Percentiles rank a stretch among this genome's conserved stretches.
Evolutionary conservation across 2,888 invertebrate species (phyloP).

Genomic region (Hymenopus coronatus): DNA sequence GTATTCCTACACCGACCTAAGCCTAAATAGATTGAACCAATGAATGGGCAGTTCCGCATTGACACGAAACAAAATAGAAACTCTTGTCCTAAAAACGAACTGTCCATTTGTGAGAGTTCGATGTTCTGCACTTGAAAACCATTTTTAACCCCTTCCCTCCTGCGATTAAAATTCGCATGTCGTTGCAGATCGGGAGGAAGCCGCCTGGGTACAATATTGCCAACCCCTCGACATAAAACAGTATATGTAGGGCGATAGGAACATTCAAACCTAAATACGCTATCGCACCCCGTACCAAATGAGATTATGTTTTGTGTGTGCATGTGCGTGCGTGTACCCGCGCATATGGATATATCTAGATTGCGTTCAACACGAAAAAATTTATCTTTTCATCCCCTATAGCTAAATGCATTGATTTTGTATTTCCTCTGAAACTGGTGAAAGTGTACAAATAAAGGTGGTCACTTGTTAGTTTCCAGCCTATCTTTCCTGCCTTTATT

Average conservation of each 20-base stretch:
- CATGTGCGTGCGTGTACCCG: background rate
- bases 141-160: background rate
- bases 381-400: background rate
- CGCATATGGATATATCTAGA: background rate
- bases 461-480: background rate
- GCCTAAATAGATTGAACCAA: background rate
- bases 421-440: background rate
- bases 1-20: no score
- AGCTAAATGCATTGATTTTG: background rate
- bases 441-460: background rate
- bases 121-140: background rate
- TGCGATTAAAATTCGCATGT: constrained; percentile 7
- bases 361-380: background rate
- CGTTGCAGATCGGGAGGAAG: background rate
- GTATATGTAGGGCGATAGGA: background rate
- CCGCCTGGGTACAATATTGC: background rate
- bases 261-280: background rate
- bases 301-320: background rate
- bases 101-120: background rate
- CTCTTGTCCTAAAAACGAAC: background rate
- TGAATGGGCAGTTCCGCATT: background rate
- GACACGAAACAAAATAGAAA: background rate
- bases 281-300: background rate
- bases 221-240: background rate
- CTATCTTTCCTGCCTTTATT: background rate